Conservation (phyloP, 2,797 vertebrate species). For the Hippoglossus hippoglossus region DNA sequence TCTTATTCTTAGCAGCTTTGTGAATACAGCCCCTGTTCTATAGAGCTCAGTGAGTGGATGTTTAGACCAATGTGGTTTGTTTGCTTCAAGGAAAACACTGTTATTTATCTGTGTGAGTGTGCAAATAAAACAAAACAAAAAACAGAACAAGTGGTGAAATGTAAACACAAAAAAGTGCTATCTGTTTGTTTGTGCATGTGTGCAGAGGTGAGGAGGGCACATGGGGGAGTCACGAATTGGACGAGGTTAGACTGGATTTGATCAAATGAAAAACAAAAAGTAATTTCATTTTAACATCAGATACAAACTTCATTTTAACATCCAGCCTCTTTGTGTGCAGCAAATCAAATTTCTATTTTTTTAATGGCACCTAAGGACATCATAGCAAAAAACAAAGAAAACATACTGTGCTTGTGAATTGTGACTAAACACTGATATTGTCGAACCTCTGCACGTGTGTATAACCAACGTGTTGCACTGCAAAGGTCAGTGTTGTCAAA, state of each 20-base stretch:
- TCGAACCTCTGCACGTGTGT: not conserved
- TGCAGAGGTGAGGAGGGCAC: not conserved
- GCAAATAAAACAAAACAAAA: slow-evolving; percentile 53
- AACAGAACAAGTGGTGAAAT: too few species aligned
- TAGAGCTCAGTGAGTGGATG: slow-evolving; percentile 43
- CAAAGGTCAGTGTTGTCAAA: not conserved
- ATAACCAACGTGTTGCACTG: not conserved
- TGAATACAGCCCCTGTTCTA: slow-evolving; percentile 60
- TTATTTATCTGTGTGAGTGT: slow-evolving; percentile 49
- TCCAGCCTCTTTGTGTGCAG: too few species aligned
- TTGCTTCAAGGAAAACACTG: slow-evolving; percentile 39
- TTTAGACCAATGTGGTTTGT: slow-evolving; percentile 44
- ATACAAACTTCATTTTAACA: too few species aligned
- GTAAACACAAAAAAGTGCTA: not conserved
- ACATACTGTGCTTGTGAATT: not conserved
- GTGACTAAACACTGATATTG: not conserved
- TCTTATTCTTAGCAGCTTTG: slow-evolving; percentile 60
- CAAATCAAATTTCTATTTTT: too few species aligned
- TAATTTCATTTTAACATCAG: not conserved
- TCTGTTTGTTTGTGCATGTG: not conserved
- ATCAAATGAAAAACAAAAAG: too few species aligned
- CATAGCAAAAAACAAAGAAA: not conserved
- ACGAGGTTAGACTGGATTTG: too few species aligned
- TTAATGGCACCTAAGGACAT: too few species aligned
- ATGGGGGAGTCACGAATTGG: too few species aligned